Conservation (phyloP, 2,113 vertebrate species). For the Corynorhinus townsendii region DNA sequence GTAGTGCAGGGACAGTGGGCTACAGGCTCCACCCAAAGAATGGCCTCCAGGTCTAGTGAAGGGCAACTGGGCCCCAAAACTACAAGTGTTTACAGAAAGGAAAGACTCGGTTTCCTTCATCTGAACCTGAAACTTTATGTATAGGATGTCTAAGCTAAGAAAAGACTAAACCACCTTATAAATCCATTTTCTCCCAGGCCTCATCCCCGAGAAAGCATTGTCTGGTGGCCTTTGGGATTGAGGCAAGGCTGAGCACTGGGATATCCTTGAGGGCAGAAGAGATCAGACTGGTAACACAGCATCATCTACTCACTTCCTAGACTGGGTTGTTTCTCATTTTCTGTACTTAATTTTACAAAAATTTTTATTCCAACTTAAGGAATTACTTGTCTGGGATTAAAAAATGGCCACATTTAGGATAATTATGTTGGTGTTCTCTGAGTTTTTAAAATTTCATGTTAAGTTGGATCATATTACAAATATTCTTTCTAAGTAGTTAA, state of each 20-base stretch:
- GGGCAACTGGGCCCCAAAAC: background rate
- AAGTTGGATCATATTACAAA: background rate
- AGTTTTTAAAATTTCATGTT: background rate
- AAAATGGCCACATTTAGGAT: background rate
- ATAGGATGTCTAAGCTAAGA: background rate
- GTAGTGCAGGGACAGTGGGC: background rate
- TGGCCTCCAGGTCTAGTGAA: background rate
- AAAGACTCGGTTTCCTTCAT: background rate
- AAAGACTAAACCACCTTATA: background rate
- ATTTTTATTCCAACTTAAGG: background rate
- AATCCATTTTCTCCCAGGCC: background rate
- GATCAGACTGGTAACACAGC: background rate
- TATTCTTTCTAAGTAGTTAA: slow-evolving; percentile 21
- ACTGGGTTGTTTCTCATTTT: background rate
- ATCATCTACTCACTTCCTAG: background rate
- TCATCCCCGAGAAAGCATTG: background rate
- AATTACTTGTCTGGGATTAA: background rate
- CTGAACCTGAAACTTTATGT: background rate
- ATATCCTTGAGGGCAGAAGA: background rate
- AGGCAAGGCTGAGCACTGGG: background rate
- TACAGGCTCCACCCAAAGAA: background rate
- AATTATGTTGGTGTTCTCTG: background rate
- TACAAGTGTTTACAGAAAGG: background rate
- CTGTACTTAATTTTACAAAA: background rate
- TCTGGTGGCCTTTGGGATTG: background rate